These are phyloP conservation scores for Trissolcus brochymenae DNA, from an alignment of 2,888 invertebrate genomes.

Conservation along the genomic window DNA sequence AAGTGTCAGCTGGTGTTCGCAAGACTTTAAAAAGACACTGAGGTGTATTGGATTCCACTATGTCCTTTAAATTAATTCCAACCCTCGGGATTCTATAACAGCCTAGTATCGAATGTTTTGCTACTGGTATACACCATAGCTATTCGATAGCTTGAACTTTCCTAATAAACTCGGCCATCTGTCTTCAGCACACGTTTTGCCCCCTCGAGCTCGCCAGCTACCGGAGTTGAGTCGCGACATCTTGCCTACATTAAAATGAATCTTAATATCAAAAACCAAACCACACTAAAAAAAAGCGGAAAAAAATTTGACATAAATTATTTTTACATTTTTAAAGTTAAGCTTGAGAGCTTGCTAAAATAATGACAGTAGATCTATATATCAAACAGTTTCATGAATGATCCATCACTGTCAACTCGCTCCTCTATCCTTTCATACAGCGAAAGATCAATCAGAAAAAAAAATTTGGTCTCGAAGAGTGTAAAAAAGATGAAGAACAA, in stretches of 20 bases:
- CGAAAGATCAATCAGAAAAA: slow-evolving; percentile 22
- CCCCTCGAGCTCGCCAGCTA: slow-evolving; percentile 35
- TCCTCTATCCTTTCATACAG: slow-evolving; percentile 20
- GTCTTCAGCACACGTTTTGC: slow-evolving; percentile 57
- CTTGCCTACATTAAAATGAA: slow-evolving; percentile 14
- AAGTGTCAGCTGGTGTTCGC: slow-evolving; percentile 57
- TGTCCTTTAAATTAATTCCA: slow-evolving; percentile 53
- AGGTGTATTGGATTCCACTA: slow-evolving; percentile 53
- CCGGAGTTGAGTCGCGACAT: slow-evolving; percentile 29
- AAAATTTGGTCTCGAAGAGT: background rate
- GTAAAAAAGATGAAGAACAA: slow-evolving; percentile 15
- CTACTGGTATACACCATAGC: slow-evolving; percentile 55
- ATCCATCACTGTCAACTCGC: slow-evolving; percentile 22
- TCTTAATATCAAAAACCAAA: too few species aligned
- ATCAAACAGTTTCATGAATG: slow-evolving; percentile 9
- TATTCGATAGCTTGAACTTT: slow-evolving; percentile 57
- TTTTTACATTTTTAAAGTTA: too few species aligned
- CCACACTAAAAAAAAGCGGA: too few species aligned
- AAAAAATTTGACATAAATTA: too few species aligned
- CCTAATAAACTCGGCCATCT: slow-evolving; percentile 50
- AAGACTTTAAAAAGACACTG: slow-evolving; percentile 36
- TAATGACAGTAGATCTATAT: slow-evolving; percentile 5
- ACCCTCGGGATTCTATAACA: slow-evolving; percentile 40
- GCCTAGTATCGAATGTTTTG: slow-evolving; percentile 49
- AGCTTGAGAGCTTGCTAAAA: background rate